phyloP scores from a whole-genome alignment of 2,113 vertebrate genomes.

The Vimba vimba region DNA sequence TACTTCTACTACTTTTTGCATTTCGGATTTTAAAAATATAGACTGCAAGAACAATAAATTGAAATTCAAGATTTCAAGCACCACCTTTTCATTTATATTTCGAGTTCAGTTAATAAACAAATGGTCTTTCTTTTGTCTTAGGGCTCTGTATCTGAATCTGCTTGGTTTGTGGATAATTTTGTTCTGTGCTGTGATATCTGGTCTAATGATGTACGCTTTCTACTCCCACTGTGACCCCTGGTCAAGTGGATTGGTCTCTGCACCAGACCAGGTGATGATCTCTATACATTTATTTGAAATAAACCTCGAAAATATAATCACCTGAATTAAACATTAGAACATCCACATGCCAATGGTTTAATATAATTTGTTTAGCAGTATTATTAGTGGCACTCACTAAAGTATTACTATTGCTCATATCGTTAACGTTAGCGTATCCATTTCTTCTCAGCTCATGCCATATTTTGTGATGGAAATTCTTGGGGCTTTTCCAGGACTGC shows the following conservation, averaged over 20 bases:
- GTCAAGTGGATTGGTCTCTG: conserved; percentile 79
- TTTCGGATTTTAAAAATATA: background rate
- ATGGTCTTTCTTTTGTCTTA: conserved; percentile 54
- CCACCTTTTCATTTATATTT: too few species aligned
- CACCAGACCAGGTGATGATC: conserved; percentile 83
- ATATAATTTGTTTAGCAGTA: background rate
- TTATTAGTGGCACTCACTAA: background rate
- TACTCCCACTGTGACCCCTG: conserved; percentile 84
- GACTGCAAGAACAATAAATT: background rate
- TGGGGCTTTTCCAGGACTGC: conserved; percentile 79
- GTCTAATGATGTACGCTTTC: conserved; percentile 83
- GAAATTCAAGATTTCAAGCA: too few species aligned
- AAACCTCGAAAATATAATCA: background rate
- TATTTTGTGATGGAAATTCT: conserved; percentile 89
- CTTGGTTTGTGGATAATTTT: conserved; percentile 82
- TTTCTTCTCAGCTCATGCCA: conserved; percentile 79
- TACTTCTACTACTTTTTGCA: background rate
- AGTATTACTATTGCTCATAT: background rate
- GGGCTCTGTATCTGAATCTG: conserved; percentile 86
- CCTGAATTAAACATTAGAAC: background rate
- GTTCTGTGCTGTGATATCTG: conserved; percentile 80
- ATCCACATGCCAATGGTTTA: background rate
- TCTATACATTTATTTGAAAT: background rate
- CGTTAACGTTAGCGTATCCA: background rate
- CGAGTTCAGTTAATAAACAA: too few species aligned